Conservation (phyloP, 2,797 vertebrate species). For the Peromyscus melanophrys region DNA sequence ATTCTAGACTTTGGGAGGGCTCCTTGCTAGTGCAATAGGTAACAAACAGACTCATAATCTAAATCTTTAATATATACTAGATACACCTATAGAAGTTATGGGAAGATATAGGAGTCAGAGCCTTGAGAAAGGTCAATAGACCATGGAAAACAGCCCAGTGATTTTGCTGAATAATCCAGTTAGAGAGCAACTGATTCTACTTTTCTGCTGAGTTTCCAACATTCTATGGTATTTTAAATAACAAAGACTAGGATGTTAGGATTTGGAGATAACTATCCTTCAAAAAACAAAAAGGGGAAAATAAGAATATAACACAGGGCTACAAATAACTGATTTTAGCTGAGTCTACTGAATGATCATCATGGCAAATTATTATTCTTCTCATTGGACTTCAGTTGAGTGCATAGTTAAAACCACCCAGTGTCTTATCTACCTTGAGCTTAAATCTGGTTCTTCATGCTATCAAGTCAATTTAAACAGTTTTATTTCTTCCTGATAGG, state of each 20-base stretch:
- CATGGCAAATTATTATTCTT: not conserved
- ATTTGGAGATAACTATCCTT: not conserved
- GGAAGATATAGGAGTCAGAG: not conserved
- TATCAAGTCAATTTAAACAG: not conserved
- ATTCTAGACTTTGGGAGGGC: not conserved
- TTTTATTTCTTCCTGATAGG: not conserved
- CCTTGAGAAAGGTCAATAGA: not conserved
- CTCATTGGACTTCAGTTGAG: not conserved
- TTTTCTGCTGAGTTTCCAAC: conserved; percentile 34
- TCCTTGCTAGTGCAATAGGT: not conserved
- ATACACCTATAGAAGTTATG: not conserved
- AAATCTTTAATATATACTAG: not conserved
- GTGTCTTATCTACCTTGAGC: not conserved
- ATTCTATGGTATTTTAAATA: not conserved
- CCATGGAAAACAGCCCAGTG: not conserved
- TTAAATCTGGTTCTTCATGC: conserved; percentile 14
- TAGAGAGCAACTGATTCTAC: not conserved
- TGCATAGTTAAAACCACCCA: not conserved
- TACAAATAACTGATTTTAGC: not conserved
- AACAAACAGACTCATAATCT: not conserved
- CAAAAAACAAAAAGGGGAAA: not conserved
- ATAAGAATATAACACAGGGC: not conserved
- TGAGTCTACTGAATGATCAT: not conserved
- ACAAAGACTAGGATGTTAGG: conserved; percentile 18
- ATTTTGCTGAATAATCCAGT: not conserved